Conservation (phyloP, 2,888 invertebrate genomes). For the Oxytorus armatus region DNA sequence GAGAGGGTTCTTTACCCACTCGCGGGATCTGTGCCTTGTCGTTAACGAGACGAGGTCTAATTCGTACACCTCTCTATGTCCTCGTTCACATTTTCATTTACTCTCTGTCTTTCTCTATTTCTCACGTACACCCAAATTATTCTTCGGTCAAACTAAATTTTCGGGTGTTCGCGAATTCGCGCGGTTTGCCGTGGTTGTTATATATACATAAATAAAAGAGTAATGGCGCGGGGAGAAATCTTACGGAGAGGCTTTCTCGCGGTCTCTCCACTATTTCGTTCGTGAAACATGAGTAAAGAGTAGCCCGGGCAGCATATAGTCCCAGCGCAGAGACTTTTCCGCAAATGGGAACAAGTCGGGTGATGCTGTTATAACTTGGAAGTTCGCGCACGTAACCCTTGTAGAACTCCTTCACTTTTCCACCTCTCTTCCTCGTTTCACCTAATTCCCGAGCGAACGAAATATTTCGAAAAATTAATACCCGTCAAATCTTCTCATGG, state of each 20-base stretch:
- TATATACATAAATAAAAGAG: background rate
- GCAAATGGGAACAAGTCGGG: slow-evolving; percentile 52
- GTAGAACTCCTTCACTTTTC: background rate
- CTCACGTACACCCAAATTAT: slow-evolving; percentile 7
- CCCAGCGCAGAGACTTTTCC: slow-evolving; percentile 22
- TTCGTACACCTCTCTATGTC: background rate
- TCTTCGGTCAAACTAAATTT: slow-evolving; percentile 20
- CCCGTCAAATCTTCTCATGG: too few relatives aligned
- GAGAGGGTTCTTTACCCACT: slow-evolving; percentile 28
- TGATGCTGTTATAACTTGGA: slow-evolving; percentile 8
- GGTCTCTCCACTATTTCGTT: slow-evolving; percentile 45
- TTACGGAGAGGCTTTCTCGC: background rate
- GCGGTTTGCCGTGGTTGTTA: background rate
- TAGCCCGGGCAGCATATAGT: background rate
- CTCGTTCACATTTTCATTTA: slow-evolving; percentile 21
- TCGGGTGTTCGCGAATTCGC: background rate
- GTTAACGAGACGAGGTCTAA: slow-evolving; percentile 44
- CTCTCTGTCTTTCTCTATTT: background rate
- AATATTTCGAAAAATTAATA: too few relatives aligned
- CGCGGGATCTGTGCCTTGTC: slow-evolving; percentile 1
- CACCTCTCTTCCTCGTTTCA: background rate
- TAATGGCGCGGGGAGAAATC: background rate
- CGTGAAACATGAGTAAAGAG: slow-evolving; percentile 22
- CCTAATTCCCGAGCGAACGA: slow-evolving; percentile 3
- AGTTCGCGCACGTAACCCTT: slow-evolving; percentile 32